Evolutionary conservation across 2,797 vertebrate genomes (phyloP).

Genomic region (Sebastes taczanowskii): DNA sequence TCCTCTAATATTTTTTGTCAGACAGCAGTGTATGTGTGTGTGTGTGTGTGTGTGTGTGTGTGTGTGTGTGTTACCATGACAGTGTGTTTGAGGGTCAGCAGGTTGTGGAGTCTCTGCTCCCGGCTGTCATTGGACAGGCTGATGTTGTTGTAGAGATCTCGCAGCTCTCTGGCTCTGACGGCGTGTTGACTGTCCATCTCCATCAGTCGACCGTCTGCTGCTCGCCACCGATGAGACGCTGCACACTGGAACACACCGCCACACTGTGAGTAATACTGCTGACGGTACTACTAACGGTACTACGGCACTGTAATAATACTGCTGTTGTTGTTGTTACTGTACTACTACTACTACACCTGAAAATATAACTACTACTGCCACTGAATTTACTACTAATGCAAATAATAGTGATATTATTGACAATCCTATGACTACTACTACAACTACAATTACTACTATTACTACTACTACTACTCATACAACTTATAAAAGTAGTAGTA

Average conservation of each 20-base stretch:
- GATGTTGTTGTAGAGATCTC: conserved; percentile 86
- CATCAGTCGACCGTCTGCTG: conserved; percentile 80
- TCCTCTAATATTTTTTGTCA: too few relatives aligned
- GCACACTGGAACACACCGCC: conserved; percentile 79
- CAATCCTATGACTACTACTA: neutral
- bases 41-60: neutral
- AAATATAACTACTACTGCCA: neutral
- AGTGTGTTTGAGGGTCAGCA: conserved; percentile 86
- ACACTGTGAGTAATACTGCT: neutral
- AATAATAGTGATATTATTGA: neutral
- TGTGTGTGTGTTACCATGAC: conserved; percentile 81
- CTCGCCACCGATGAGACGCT: conserved; percentile 85
- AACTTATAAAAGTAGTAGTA: too few relatives aligned
- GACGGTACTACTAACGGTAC: too few relatives aligned
- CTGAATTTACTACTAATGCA: neutral
- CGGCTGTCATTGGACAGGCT: conserved; percentile 63
- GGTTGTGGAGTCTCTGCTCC: conserved; percentile 83
- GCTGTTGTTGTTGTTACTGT: too few relatives aligned
- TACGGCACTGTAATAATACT: neutral
- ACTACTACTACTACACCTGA: neutral
- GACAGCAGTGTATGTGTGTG: neutral
- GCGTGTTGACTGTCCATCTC: conserved; percentile 88
- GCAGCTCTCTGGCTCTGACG: conserved; percentile 86
- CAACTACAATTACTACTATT: neutral
- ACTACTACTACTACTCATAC: neutral